Percentiles rank a stretch among this genome's conserved stretches.
Conservation (phyloP, 2,113 vertebrate species). For the Gasterosteus aculeatus region DNA sequence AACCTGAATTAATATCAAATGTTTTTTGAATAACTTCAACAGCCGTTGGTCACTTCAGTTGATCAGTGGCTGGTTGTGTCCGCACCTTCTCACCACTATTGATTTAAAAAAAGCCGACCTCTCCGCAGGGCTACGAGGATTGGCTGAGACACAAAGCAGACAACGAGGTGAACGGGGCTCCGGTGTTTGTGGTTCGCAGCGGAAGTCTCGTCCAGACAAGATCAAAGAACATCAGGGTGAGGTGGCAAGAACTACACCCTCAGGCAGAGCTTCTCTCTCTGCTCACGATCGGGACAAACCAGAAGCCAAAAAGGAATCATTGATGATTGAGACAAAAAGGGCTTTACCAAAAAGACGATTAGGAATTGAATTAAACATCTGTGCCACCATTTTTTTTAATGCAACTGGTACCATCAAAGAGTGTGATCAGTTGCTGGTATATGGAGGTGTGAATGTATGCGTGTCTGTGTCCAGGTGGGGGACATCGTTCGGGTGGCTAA, state of each 20-base stretch:
- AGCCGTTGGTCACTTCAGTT: neutral
- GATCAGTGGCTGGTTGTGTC: neutral
- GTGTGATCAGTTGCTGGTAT: neutral
- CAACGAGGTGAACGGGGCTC: conserved; percentile 97
- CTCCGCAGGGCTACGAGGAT: conserved; percentile 93
- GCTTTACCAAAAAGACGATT: neutral
- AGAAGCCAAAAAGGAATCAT: neutral
- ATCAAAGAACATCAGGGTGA: conserved; percentile 97
- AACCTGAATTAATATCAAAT: neutral
- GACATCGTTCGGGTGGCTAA: conserved; percentile 98
- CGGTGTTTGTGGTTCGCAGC: conserved; percentile 97
- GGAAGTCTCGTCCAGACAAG: conserved; percentile 97
- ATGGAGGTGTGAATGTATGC: neutral
- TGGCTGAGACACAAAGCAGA: conserved; percentile 98
- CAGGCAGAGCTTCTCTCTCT: neutral
- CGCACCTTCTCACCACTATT: neutral
- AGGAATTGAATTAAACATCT: neutral
- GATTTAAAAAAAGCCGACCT: neutral
- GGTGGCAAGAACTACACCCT: conserved; percentile 1
- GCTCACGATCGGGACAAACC: neutral
- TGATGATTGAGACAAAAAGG: neutral
- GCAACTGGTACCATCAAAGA: neutral
- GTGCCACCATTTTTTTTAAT: neutral
- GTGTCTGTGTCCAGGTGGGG: conserved; percentile 85
- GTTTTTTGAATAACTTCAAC: neutral